Base-by-base conservation (phyloP, 2,797 vertebrate genomes). In the Petrocephalus sullivani region DNA sequence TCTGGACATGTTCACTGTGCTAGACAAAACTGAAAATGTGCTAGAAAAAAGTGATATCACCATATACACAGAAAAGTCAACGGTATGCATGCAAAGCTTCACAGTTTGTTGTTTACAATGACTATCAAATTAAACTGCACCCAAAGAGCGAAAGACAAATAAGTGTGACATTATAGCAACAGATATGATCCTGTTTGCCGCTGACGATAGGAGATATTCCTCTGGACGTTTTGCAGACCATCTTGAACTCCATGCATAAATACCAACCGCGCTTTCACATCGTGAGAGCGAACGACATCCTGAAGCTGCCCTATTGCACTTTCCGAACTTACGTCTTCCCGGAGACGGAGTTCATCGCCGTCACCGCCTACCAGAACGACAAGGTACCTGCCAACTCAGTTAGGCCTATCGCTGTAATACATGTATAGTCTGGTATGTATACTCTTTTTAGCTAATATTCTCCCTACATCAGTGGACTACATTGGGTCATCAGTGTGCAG, bases 301-400 rank as follows among this genome's bases (percentile, higher is more conserved):
- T 99, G 94, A 98, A 98, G 94, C 96, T 99, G 37, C 98, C 98
- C 0, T 99, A 97, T 87, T 98, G 98, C 93, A 98, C 98, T 78
- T 99, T 99, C 93, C 93, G 97, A 91, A 99, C 98, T 0, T 99
- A 99, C 14, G 97, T 99, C 86, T 99, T 99, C 91, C 97, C 97
- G 0, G 98, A 99, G 93, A 99, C 97, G 0, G 97, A 99, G 91
- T 99, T 99, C 95, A 98, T 99, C 21, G 98, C 97, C 28, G 98
- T 99, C 91, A 99, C 98, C 56, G 98, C 98, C 60, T 99, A 99
- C 96, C 98, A 99, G 93, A 98, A 98, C 88, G 98, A 98, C 94
- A 98, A 98, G 98, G 98, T 99, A 95, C 46, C 16, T 54, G 19
- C 9, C 4, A 0, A 8, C 46, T 28, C 21, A 6, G 4, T 21